Conservation (phyloP, 1,140 invertebrate genomes). For the Psilanteris sp. region DNA sequence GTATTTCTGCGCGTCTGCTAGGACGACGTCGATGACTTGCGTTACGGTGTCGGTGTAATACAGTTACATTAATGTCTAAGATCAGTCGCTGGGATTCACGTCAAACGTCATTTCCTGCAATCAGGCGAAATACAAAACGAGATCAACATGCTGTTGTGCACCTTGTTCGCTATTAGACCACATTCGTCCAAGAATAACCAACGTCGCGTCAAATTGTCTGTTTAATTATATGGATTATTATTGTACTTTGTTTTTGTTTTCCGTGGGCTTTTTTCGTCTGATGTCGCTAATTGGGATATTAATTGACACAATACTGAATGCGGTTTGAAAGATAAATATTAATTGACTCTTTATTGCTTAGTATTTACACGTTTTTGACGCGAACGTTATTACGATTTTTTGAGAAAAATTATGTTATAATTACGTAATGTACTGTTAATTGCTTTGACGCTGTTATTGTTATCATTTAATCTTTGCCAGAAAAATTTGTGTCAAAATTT, state of each 20-base stretch:
- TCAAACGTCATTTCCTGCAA: constrained; percentile 50
- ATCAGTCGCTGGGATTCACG: constrained; percentile 53
- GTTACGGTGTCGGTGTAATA: constrained; percentile 71
- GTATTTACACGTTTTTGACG: neutral
- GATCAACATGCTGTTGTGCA: constrained; percentile 22
- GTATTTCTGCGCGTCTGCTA: constrained; percentile 24
- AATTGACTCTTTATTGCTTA: neutral
- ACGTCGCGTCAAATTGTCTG: constrained; percentile 26
- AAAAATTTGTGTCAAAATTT: too few species aligned
- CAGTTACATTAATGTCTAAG: constrained; percentile 75
- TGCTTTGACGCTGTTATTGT: too few species aligned
- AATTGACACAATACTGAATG: constrained; percentile 5
- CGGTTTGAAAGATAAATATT: neutral
- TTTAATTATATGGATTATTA: constrained; percentile 19
- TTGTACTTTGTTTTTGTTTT: too few species aligned
- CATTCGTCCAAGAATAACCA: neutral
- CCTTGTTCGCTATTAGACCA: constrained; percentile 17
- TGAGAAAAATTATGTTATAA: too few species aligned
- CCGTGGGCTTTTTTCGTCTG: too few species aligned
- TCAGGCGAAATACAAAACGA: constrained; percentile 12
- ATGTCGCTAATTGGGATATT: constrained; percentile 19
- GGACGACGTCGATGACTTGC: constrained; percentile 49
- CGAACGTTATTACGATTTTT: too few species aligned
- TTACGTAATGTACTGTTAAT: too few species aligned
- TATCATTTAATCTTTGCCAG: too few species aligned